Base-by-base conservation (phyloP, 2,888 invertebrate genomes). In the Harpagoxenus sublaevis region DNA sequence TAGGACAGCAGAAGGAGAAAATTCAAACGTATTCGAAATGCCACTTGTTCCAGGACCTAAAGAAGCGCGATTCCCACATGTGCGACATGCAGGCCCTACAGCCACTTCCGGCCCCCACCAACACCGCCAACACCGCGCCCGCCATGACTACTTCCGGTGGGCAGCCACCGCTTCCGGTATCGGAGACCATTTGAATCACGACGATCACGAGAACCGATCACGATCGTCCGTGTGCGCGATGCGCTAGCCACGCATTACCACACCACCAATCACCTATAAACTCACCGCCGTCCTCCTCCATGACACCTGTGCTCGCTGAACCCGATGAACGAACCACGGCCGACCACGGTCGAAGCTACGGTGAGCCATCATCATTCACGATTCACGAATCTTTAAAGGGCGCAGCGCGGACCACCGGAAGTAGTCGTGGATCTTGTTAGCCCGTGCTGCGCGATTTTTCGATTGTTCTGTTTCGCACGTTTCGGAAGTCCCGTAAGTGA, bases 21-120 rank as follows among this genome's bases (percentile, higher is more conserved):
- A 92, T 92, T 91, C 85, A 90, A 91, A 89, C 89, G 89, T 91
- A 66, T 91, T 81, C 90, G 90, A 93, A 94, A 94, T 94, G 90
- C 92, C 91, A 94, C 93, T 94, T 95, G 94, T 95, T 95, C 92
- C 94, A 95, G 95, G 95, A 95, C 89, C 93, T 95, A 93, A 95
- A 94, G 94, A 95, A 94, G 94, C 95, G 95, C 93, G 94, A 94
- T 93, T 95, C 95, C 92, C 95, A 95, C 93, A 93, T 94, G 93
- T 95, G 94, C 93, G 95, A 95, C 93, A 95, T 95, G 95, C 95
- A 95, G 94, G 94, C 94, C 92, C 94, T 95, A 91, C 94, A 94
- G 94, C 94, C 95, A 93, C 94, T 95, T 93, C 93, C 95, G 93
- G 93, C 93, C 89, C 93, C 94, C 87, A 90, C 90, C 87, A 91